These are phyloP conservation scores for Luidia sarsii DNA, from an alignment of 53 echinoderm and acorn worm species.

Conservation along the genomic window DNA sequence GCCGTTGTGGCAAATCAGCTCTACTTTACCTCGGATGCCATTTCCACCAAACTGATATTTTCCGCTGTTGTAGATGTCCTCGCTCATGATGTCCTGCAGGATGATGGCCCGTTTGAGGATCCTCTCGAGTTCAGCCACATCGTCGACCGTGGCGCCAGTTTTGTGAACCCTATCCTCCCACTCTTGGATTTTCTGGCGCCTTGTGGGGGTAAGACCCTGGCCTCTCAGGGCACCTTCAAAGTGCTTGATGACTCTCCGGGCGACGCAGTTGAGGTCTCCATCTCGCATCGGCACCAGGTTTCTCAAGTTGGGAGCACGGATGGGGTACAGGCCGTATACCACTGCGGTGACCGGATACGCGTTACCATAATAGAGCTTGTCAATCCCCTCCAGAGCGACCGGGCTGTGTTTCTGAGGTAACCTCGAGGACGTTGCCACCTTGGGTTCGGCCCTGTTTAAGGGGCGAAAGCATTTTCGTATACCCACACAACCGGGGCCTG, in stretches of 20 bases:
- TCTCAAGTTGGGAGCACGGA: not conserved
- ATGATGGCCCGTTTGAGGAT: constrained; percentile 10
- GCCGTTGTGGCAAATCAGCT: constrained; percentile 6
- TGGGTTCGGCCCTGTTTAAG: not conserved
- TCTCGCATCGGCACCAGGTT: not conserved
- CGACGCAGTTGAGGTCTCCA: constrained; percentile 22
- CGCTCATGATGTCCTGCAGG: constrained; percentile 1
- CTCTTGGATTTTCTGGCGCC: not conserved
- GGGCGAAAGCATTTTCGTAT: not conserved
- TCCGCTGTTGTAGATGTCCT: constrained; percentile 26
- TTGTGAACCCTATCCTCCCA: not conserved
- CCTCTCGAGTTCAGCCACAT: not conserved
- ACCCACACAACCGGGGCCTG: not conserved
- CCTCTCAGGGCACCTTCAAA: constrained; percentile 18
- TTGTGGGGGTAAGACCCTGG: constrained; percentile 5
- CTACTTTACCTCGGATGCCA: not conserved
- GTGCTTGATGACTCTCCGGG: not conserved
- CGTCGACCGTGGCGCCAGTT: not conserved
- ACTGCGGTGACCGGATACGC: constrained; percentile 21
- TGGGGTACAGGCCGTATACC: not conserved
- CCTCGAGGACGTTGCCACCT: not conserved
- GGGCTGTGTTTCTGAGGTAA: not conserved
- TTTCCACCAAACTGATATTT: not conserved
- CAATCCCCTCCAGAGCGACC: constrained; percentile 5
- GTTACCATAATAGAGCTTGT: not conserved